These are phyloP conservation scores for Cepaea nemoralis DNA, from an alignment of 1,140 invertebrate species.

Conservation along the genomic window DNA sequence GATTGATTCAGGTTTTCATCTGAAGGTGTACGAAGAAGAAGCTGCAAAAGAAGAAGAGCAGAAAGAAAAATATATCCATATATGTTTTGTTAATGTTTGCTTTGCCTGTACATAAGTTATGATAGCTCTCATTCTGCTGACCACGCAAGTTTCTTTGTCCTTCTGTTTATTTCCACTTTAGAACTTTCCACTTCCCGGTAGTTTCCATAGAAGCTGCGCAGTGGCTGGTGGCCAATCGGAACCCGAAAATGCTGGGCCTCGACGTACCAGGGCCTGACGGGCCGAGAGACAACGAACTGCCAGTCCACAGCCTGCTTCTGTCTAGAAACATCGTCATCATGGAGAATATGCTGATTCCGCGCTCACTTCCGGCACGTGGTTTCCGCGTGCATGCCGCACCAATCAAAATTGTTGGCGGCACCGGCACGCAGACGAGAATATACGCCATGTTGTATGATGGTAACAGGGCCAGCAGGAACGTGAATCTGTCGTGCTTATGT, in stretches of 20 bases:
- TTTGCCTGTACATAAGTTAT: too few species aligned
- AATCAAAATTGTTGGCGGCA: slow-evolving; percentile 19
- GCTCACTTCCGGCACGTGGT: slow-evolving; percentile 18
- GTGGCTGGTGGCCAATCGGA: not conserved
- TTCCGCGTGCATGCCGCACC: slow-evolving; percentile 31
- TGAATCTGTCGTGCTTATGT: not conserved
- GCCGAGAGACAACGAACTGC: not conserved
- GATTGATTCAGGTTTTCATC: too few species aligned
- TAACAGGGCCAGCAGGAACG: not conserved
- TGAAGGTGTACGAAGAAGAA: too few species aligned
- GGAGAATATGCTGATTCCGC: slow-evolving; percentile 25
- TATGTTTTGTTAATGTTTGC: too few species aligned
- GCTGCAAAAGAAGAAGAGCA: too few species aligned
- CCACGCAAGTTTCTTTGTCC: too few species aligned
- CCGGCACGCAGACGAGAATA: slow-evolving; percentile 24
- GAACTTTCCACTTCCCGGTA: slow-evolving; percentile 10
- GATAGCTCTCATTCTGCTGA: too few species aligned
- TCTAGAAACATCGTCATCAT: slow-evolving; percentile 6
- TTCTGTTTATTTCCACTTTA: not conserved
- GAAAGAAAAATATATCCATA: too few species aligned
- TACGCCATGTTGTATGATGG: slow-evolving; percentile 25
- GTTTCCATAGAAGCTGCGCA: slow-evolving; percentile 8
- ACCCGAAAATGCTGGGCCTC: not conserved
- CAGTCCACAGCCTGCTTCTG: not conserved
- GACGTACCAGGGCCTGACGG: slow-evolving; percentile 16